These are phyloP conservation scores for Emydoidea blandingii DNA, from an alignment of 2,797 vertebrate species.

Conservation along the genomic window DNA sequence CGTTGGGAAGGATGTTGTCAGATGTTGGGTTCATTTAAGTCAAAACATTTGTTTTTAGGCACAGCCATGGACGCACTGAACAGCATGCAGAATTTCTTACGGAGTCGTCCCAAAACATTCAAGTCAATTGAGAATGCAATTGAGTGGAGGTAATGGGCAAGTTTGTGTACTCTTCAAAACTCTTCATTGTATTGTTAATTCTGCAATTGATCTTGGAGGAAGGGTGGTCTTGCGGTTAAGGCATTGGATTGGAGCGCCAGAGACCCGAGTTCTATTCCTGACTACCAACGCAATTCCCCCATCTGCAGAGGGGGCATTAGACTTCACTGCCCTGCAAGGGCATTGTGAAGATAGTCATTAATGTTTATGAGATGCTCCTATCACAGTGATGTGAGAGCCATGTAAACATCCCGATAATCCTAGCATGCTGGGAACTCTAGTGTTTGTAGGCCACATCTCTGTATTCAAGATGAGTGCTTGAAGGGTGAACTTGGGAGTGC, in stretches of 20 bases:
- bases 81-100: slow-evolving; percentile 99
- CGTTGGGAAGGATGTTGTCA: not conserved
- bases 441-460: fast-evolving
- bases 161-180: not conserved
- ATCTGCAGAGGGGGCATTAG: fast-evolving
- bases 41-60: slow-evolving; percentile 77
- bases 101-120: slow-evolving; percentile 97
- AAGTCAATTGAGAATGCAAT: slow-evolving; percentile 98
- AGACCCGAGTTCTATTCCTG: not conserved
- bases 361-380: not conserved
- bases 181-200: not conserved
- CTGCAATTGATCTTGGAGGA: not conserved
- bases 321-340: not conserved
- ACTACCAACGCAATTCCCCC: not conserved
- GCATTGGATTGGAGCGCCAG: not conserved
- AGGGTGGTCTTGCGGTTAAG: not conserved
- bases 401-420: not conserved
- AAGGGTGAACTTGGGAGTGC: not conserved
- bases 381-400: fast-evolving
- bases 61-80: slow-evolving; percentile 99
- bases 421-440: not conserved
- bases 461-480: fast-evolving
- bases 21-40: fast-evolving
- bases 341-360: not conserved
- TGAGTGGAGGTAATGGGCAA: slow-evolving; percentile 92